These are phyloP conservation scores for Pharmacophagus antenor DNA, from an alignment of 2,888 invertebrate genomes.

Conservation along the genomic window DNA sequence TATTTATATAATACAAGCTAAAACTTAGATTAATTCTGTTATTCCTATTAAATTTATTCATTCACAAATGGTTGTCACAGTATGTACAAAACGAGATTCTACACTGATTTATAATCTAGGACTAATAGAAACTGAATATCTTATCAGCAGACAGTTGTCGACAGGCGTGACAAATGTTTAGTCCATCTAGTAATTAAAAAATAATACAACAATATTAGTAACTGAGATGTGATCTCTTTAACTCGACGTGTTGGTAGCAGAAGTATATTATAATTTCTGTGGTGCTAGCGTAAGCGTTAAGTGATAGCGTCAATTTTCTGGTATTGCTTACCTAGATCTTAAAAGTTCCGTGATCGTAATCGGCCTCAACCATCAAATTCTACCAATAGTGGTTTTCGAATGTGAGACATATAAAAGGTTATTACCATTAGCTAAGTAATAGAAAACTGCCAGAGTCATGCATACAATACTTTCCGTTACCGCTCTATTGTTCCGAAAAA, in stretches of 20 bases:
- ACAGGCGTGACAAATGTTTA: neutral
- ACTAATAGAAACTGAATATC: neutral
- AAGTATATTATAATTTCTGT: too few species aligned
- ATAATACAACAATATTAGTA: neutral
- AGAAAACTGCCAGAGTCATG: conserved; percentile 17
- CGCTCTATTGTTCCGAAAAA: conserved; percentile 24
- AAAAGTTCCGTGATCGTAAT: neutral
- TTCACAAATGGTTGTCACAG: too few species aligned
- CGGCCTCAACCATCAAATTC: neutral
- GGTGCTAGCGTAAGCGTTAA: too few species aligned
- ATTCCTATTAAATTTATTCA: too few species aligned
- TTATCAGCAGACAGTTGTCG: neutral
- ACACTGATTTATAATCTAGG: neutral
- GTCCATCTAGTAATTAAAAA: neutral
- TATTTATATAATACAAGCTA: neutral
- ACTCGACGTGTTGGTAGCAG: neutral
- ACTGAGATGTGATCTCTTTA: neutral
- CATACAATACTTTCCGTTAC: conserved; percentile 21
- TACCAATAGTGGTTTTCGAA: too few species aligned
- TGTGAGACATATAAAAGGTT: conserved; percentile 9
- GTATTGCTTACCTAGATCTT: too few species aligned
- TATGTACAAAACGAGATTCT: too few species aligned
- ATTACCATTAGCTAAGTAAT: conserved; percentile 6
- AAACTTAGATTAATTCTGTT: too few species aligned
- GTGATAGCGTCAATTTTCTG: too few species aligned